Conservation (phyloP, 2,797 vertebrate genomes). For the Euphonia xanthogaster region DNA sequence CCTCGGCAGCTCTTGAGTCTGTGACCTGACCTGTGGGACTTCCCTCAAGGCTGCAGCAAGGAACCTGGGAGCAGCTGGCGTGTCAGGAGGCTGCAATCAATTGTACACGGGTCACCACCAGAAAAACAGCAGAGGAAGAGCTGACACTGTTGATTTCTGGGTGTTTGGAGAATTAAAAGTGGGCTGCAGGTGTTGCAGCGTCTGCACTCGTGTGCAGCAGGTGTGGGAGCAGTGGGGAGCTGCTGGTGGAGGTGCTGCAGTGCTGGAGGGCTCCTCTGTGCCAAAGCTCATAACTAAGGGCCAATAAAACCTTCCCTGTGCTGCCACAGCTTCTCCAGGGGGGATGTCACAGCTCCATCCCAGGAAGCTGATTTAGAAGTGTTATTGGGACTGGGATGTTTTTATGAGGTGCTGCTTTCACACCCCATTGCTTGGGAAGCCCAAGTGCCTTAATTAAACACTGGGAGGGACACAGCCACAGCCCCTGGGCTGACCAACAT, state of each 20-base stretch:
- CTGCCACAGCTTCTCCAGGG: background rate
- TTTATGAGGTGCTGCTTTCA: conserved; percentile 27
- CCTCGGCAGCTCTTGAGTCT: background rate
- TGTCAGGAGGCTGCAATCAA: background rate
- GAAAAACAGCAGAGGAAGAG: background rate
- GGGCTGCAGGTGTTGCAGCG: background rate
- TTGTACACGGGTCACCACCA: accelerated
- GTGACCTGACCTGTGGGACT: background rate
- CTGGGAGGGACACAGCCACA: background rate
- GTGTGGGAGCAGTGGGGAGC: background rate
- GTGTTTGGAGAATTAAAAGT: background rate
- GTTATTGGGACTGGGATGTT: background rate
- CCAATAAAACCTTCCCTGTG: background rate
- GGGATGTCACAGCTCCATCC: background rate
- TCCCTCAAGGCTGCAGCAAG: background rate
- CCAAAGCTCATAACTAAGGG: background rate
- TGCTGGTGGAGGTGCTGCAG: background rate
- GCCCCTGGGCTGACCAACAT: background rate
- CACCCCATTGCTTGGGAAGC: background rate
- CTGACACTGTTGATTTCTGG: background rate
- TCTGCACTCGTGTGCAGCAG: background rate
- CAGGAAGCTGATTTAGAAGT: conserved; percentile 3
- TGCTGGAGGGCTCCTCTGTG: background rate
- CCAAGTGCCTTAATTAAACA: background rate
- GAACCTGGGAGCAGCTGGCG: background rate